Base-by-base conservation (phyloP, 2,113 vertebrate genomes). In the Nanorana parkeri region DNA sequence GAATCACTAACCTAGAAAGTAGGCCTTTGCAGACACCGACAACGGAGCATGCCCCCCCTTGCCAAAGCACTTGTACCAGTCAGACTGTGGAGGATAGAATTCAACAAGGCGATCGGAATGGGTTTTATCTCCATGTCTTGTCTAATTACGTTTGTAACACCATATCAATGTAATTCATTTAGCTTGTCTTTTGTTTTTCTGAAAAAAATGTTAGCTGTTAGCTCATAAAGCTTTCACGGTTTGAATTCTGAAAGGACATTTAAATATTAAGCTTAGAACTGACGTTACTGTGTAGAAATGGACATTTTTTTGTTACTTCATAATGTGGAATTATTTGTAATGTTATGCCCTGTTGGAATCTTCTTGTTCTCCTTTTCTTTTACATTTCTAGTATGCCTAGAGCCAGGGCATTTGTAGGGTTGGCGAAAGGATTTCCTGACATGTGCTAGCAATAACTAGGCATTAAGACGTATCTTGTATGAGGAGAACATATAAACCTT, bases 21-120 rank as follows among this genome's bases (percentile, higher is more conserved):
- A 94, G 94, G 87, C 91, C 89, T 94, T 90, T 93, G 85, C 90
- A 86, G 88, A 89, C 41, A 90, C 85, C 87, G 86, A 92, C 86
- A 88, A 92, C 89, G 91, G 92, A 88, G 89, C 87, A 89, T 47
- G 71, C 90, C 89, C 84, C 80, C 85, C 93, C 94, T 96, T 97
- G 96, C 97, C 97, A 98, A 99, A 98, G 95, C 92, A 92, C 91
- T 89, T 90, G 89, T 72, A 91, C 90, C 92, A 90, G 88, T 89
- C 89, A 92, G 91, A 94, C 89, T 88, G 85, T 85, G 86, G 84
- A 89, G 87, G 81, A 86, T 91, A 85, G 66, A 87, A 85, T 85
- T 88, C 83, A 85, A 88, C 89, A 86, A 88, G 71, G 66, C 29
- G 1, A 66, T 58, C 20, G 26, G 4, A 68, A 29, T 21, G n/a